These are phyloP conservation scores for Herpailurus yagouaroundi DNA, from an alignment of 2,113 vertebrate genomes.

Conservation along the genomic window DNA sequence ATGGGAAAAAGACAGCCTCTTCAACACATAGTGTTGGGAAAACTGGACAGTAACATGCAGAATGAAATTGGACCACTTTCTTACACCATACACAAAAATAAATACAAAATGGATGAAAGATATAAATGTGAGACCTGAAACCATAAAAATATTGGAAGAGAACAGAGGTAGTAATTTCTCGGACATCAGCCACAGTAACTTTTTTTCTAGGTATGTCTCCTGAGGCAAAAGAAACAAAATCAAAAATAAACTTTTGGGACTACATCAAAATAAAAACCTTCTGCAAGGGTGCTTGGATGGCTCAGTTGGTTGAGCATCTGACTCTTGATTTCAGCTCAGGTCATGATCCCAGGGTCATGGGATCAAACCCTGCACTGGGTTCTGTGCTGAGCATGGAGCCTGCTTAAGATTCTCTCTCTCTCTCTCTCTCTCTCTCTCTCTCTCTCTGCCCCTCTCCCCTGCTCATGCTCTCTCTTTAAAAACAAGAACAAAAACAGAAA, in stretches of 20 bases:
- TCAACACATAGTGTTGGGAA: neutral
- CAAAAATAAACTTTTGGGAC: neutral
- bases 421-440: too few species aligned
- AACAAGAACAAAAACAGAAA: too few species aligned
- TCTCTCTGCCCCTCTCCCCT: too few species aligned
- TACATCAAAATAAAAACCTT: neutral
- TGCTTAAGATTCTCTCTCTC: too few species aligned
- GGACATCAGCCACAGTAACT: neutral
- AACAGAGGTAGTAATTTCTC: neutral
- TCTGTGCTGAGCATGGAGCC: too few species aligned
- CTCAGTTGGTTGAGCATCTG: too few species aligned
- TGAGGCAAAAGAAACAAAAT: neutral
- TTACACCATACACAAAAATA: neutral
- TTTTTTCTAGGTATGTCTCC: neutral
- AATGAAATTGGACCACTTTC: neutral
- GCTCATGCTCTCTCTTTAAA: too few species aligned
- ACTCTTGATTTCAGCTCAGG: too few species aligned
- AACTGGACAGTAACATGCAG: neutral
- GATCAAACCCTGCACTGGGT: too few species aligned
- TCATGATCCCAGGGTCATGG: too few species aligned
- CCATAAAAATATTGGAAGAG: neutral
- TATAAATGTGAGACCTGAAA: neutral
- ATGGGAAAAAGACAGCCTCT: neutral
- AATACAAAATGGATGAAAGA: neutral
- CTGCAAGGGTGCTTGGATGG: too few species aligned